Evolutionary conservation across 1,140 invertebrate species (phyloP).

Genomic region (Radopholus similis): DNA sequence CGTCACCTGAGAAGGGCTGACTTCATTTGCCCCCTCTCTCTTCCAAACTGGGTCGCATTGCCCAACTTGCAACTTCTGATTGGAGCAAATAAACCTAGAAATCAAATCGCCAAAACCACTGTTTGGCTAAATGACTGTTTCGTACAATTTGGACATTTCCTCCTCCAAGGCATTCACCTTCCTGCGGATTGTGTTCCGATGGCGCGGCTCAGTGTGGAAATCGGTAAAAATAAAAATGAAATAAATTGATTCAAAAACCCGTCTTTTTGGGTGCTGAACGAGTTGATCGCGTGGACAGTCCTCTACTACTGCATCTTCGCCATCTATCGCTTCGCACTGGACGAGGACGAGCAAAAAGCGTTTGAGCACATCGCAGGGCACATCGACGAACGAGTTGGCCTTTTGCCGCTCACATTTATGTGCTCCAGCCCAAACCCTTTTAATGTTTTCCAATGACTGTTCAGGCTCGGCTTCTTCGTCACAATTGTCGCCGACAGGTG

Average conservation of each 20-base stretch:
- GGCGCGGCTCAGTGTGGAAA: slow-evolving; percentile 34
- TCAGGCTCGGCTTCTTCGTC: slow-evolving; percentile 35
- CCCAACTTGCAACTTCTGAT: too few species aligned
- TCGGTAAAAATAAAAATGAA: slow-evolving; percentile 18
- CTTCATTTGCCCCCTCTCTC: too few species aligned
- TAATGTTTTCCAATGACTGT: neutral
- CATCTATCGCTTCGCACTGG: slow-evolving; percentile 21
- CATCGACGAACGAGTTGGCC: slow-evolving; percentile 21
- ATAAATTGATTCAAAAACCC: neutral
- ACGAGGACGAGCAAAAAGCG: slow-evolving; percentile 1
- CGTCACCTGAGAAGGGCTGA: too few species aligned
- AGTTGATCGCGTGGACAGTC: slow-evolving; percentile 23
- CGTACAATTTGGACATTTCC: slow-evolving; percentile 34
- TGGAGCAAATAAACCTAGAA: too few species aligned
- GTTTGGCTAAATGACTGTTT: slow-evolving; percentile 28
- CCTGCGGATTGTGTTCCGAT: slow-evolving; percentile 29
- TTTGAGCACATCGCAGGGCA: slow-evolving; percentile 25
- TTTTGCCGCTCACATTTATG: slow-evolving; percentile 34
- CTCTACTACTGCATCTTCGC: slow-evolving; percentile 24
- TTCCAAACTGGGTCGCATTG: too few species aligned
- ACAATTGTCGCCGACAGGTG: slow-evolving; percentile 32
- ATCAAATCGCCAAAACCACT: neutral
- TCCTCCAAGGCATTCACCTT: slow-evolving; percentile 21
- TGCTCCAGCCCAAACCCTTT: neutral
- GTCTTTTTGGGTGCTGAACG: slow-evolving; percentile 13